A percentile compares a stretch with the other conserved stretches of the same genome.
Evolutionary conservation across 2,888 invertebrate species (phyloP).

Genomic region (Epinotia demarniana): DNA sequence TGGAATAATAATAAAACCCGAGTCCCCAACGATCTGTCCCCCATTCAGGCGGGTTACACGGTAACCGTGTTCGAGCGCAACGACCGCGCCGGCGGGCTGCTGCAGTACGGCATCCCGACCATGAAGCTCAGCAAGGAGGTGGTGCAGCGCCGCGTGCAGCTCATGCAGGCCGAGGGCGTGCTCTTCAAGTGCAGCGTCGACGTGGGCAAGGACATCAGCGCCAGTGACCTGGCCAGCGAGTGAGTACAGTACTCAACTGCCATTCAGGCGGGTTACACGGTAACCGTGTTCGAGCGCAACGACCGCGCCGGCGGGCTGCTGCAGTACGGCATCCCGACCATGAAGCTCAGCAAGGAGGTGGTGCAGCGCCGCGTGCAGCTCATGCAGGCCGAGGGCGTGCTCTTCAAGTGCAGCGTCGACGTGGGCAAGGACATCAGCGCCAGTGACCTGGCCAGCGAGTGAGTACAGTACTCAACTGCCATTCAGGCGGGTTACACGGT

Average conservation of each 20-base stretch:
- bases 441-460: conserved; percentile 87
- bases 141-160: conserved; percentile 93
- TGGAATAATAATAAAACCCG: too few species aligned
- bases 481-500: conserved; percentile 95
- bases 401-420: conserved; percentile 67
- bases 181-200: conserved; percentile 89
- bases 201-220: conserved; percentile 95
- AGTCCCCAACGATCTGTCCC: too few species aligned
- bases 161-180: conserved; percentile 96
- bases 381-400: too few species aligned
- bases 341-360: too few species aligned
- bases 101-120: conserved; percentile 99
- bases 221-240: conserved; percentile 87
- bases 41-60: conserved; percentile 92
- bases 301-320: conserved; percentile 94
- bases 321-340: conserved; percentile 76
- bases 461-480: conserved; percentile 59
- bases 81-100: conserved; percentile 96
- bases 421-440: conserved; percentile 96
- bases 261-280: conserved; percentile 93
- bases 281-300: conserved; percentile 98
- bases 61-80: conserved; percentile 99
- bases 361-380: too few species aligned
- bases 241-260: conserved; percentile 69
- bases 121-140: conserved; percentile 99